Percentiles rank a stretch among this genome's conserved stretches.
Evolutionary conservation across 2,113 vertebrate species (phyloP).

Genomic region (Paradisaea rubra): DNA sequence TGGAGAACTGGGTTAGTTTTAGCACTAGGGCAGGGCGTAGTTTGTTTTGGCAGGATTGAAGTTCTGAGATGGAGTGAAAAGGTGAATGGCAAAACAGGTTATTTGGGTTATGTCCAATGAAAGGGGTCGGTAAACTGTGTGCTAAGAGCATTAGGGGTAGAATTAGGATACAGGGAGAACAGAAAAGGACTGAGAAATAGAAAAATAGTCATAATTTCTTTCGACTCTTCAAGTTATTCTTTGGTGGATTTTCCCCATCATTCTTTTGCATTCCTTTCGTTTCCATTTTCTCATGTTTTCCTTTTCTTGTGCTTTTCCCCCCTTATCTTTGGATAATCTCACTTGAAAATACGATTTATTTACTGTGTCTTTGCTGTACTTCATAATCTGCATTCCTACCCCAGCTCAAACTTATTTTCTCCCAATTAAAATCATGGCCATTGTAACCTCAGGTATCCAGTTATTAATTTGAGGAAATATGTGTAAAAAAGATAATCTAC

Average conservation of each 20-base stretch:
- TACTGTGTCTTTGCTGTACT: not conserved
- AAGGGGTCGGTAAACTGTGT: not conserved
- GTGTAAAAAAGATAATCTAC: not conserved
- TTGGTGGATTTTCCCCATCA: not conserved
- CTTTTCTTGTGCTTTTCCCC: not conserved
- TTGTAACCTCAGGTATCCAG: not conserved
- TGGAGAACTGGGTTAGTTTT: not conserved
- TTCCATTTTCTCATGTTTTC: not conserved
- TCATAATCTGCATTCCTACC: not conserved
- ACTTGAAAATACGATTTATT: not conserved
- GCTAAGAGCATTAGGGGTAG: not conserved
- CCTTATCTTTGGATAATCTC: not conserved
- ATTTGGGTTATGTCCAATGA: not conserved
- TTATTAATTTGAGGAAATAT: not conserved
- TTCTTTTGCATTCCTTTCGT: not conserved
- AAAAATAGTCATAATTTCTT: not conserved
- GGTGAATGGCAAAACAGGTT: not conserved
- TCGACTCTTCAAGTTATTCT: not conserved
- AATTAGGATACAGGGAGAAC: not conserved
- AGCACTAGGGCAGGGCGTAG: not conserved
- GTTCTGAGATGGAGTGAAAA: not conserved
- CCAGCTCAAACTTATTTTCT: not conserved
- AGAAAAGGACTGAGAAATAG: not conserved
- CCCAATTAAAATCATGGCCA: not conserved
- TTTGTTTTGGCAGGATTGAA: not conserved